Evolutionary conservation across 2,113 vertebrate species (phyloP).

Genomic region (Alligator sinensis): DNA sequence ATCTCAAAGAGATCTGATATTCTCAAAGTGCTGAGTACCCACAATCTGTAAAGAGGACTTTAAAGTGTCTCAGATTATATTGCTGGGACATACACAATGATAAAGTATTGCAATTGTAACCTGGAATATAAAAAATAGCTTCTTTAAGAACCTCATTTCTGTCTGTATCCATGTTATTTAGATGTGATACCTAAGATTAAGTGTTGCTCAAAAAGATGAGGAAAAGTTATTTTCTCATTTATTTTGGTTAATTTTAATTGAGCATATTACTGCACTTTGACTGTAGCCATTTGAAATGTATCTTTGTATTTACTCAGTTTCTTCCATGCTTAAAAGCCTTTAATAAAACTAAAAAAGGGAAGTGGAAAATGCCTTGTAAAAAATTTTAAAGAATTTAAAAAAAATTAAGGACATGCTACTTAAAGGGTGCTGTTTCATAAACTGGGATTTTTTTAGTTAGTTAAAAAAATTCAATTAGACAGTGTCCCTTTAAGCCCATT

Average conservation of each 20-base stretch:
- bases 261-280: background rate
- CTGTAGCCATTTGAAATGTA: background rate
- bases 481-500: slow-evolving; percentile 27
- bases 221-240: background rate
- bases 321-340: background rate
- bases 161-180: background rate
- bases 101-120: rapidly evolving
- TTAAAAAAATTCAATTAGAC: slow-evolving; percentile 48
- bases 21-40: background rate
- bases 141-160: background rate
- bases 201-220: background rate
- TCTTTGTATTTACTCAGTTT: background rate
- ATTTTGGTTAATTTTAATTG: background rate
- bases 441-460: background rate
- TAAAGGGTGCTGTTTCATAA: slow-evolving; percentile 11
- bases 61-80: background rate
- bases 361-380: background rate
- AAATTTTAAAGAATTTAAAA: background rate
- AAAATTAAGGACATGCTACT: background rate
- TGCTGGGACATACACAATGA: background rate
- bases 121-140: background rate
- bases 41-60: background rate
- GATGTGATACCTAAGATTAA: background rate
- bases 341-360: background rate
- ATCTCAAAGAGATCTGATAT: background rate